Percentiles rank a stretch among this genome's conserved stretches.
Conservation (phyloP, 2,113 vertebrate species). For the Caloenas nicobarica region DNA sequence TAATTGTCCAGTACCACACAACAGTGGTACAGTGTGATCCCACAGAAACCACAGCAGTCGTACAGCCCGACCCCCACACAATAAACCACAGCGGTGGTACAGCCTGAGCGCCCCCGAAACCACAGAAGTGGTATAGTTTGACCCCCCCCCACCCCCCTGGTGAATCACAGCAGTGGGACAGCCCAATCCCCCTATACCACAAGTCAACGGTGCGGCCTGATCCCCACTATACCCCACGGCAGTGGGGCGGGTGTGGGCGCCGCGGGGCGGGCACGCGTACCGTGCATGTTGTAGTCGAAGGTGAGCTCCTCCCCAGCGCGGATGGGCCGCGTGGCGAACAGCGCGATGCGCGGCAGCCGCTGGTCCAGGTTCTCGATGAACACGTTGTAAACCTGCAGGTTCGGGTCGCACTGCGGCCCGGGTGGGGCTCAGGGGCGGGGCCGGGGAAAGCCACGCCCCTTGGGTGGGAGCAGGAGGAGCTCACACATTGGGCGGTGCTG, state of each 20-base stretch:
- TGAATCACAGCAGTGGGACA: too few species aligned
- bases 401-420: conserved; percentile 84
- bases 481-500: background rate
- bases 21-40: too few species aligned
- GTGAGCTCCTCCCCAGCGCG: conserved; percentile 90
- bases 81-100: too few species aligned
- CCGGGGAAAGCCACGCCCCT: background rate
- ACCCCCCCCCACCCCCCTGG: too few species aligned
- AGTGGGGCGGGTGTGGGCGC: too few species aligned
- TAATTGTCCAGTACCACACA: too few species aligned
- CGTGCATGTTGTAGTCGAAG: conserved; percentile 96
- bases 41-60: too few species aligned
- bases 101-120: too few species aligned
- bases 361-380: conserved; percentile 93
- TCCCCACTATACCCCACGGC: too few species aligned
- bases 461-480: background rate
- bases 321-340: conserved; percentile 87
- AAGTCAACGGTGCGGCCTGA: too few species aligned
- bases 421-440: background rate
- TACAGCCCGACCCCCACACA: too few species aligned
- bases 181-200: too few species aligned
- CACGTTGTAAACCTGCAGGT: conserved; percentile 93
- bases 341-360: conserved; percentile 87
- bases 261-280: conserved; percentile 38
- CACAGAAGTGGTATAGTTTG: background rate